Conservation (phyloP, 2,797 vertebrate genomes). For the Spinus olivaceus region DNA sequence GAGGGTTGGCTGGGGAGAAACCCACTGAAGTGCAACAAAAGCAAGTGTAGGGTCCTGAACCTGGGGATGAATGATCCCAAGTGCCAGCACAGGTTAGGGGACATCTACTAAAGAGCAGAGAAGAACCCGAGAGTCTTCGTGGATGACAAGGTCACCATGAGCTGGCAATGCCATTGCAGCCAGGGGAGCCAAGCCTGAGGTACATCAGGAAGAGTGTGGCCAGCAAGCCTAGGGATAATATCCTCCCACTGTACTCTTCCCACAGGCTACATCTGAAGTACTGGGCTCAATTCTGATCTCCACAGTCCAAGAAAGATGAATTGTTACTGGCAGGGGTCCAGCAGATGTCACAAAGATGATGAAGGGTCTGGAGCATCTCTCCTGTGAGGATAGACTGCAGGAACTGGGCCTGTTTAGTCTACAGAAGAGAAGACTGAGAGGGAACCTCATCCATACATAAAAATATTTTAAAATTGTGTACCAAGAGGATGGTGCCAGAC, state of each 20-base stretch:
- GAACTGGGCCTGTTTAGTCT: background rate
- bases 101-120: background rate
- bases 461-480: background rate
- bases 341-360: background rate
- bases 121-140: fast-evolving
- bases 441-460: background rate
- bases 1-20: background rate
- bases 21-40: background rate
- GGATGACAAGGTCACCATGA: background rate
- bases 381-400: fast-evolving
- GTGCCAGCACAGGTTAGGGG: background rate
- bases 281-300: background rate
- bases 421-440: background rate
- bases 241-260: background rate
- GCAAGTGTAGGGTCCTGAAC: fast-evolving
- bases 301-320: background rate
- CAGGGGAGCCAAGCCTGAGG: background rate
- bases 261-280: background rate
- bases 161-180: no score
- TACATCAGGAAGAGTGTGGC: fast-evolving
- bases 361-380: background rate
- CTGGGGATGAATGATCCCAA: background rate
- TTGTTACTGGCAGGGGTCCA: background rate
- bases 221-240: background rate
- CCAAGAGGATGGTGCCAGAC: background rate